Evolutionary conservation across 2,113 vertebrate species (phyloP).

Genomic region (Myocastor coypus): DNA sequence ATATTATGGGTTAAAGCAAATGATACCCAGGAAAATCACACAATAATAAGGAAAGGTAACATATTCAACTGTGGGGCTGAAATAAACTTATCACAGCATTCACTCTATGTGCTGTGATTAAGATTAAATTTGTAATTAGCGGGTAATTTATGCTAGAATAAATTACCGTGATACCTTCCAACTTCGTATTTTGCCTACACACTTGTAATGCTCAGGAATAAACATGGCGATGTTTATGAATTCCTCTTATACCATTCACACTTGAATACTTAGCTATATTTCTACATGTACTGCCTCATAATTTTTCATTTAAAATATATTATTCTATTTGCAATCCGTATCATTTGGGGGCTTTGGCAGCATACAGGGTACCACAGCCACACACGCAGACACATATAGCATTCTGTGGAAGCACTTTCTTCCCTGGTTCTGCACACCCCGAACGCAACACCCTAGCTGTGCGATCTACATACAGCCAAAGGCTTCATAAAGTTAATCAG

Average conservation of each 20-base stretch:
- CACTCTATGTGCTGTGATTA: not conserved
- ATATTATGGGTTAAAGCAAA: not conserved
- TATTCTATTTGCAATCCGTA: not conserved
- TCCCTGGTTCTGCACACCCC: not conserved
- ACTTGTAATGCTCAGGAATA: not conserved
- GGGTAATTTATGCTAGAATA: not conserved
- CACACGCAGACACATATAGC: not conserved
- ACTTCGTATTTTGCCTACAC: not conserved
- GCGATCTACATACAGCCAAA: not conserved
- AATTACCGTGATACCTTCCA: not conserved
- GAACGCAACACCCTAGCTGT: not conserved
- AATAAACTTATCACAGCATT: not conserved
- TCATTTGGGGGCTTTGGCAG: not conserved
- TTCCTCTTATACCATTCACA: not conserved
- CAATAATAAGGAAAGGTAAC: not conserved
- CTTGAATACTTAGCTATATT: not conserved
- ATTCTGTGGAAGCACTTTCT: not conserved
- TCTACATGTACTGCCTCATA: not conserved
- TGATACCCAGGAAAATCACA: not conserved
- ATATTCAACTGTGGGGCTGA: not conserved
- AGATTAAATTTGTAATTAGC: not conserved
- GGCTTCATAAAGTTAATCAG: not conserved
- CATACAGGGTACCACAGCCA: not conserved
- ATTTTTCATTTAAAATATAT: conserved; percentile 4
- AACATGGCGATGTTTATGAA: not conserved